Evolutionary conservation across 2,797 vertebrate genomes (phyloP), one percentile per base, ranked within the genome.

Genomic region (Allobates femoralis): DNA sequence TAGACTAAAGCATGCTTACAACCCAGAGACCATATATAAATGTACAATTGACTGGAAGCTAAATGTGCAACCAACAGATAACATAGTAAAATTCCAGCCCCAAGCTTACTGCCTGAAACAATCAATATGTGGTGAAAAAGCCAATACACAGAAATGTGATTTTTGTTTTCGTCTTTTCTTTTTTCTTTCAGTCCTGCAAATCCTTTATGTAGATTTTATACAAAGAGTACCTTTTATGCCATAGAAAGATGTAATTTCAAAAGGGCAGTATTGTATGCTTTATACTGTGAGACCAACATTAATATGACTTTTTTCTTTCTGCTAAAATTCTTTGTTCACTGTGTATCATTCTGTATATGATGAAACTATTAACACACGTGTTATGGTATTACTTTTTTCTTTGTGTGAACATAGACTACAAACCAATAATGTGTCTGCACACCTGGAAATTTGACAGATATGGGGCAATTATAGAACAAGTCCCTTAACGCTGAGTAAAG

Each of bases 11-110:
- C n/a, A 37, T 66, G 30, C 62, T 77, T 66, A 56, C n/a, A 55
- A 28, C 2, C n/a, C 23, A 37, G 51, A 37, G 56, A 46, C 16
- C 50, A 12, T 78, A 34, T 12, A 30, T 34, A 81, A 67, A 67
- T 50, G 3, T 12, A 21, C 28, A 23, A 50, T 50, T 64, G 30
- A n/a, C 6, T 34, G 6, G 34, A 67, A 67, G 56, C 26, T 34
- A 76, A 84, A 75, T 84, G 69, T 64, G 66, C 56, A 84, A 62
- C 11, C 6, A 5, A 56, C n/a, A 46, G 84, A 56, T 26, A 69
- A 69, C 71, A 16, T 34, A 11, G 56, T 14, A 77, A 18, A 67
- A 21, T 51, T 28, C 23, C 56, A 16, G 50, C 58, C 62, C 41
- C 75, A 56, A 53, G 16, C 41, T 41, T 7, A 15, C 7, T 69